Conservation (phyloP, 2,113 vertebrate species). For the Chinchilla lanigera region DNA sequence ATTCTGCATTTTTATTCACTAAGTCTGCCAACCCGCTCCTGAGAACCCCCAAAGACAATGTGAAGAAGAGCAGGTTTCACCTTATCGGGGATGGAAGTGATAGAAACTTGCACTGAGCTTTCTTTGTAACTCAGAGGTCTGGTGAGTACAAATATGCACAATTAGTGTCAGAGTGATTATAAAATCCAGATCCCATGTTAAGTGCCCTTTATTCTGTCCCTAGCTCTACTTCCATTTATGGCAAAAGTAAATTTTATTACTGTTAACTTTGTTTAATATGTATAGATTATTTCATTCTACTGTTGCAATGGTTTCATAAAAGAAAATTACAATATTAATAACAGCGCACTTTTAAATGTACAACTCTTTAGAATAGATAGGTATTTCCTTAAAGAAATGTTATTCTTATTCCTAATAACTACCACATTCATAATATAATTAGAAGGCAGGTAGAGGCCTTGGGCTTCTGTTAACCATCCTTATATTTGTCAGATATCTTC, state of each 20-base stretch:
- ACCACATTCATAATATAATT: not conserved
- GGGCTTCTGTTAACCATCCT: constrained; percentile 12
- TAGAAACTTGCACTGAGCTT: constrained; percentile 31
- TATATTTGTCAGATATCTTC: constrained; percentile 23
- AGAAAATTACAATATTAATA: constrained; percentile 31
- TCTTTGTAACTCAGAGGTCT: not conserved
- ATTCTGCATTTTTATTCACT: not conserved
- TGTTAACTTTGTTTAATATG: constrained; percentile 45
- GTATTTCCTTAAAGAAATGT: not conserved
- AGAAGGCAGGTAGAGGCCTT: not conserved
- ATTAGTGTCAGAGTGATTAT: constrained; percentile 63
- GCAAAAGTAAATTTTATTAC: constrained; percentile 53
- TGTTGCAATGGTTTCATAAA: constrained; percentile 19
- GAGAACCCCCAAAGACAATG: not conserved
- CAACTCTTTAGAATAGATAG: not conserved
- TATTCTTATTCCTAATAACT: not conserved
- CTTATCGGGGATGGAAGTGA: constrained; percentile 10
- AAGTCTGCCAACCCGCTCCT: not conserved
- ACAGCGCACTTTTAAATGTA: not conserved
- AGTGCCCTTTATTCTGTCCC: constrained; percentile 9
- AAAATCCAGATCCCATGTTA: constrained; percentile 33
- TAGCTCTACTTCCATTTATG: constrained; percentile 52
- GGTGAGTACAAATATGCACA: constrained; percentile 32
- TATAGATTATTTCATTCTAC: constrained; percentile 42
- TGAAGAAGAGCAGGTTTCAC: not conserved